Conservation (phyloP, 30 jellyfish, hydroid and myxozoan genomes). For the Aurelia coerulea region DNA sequence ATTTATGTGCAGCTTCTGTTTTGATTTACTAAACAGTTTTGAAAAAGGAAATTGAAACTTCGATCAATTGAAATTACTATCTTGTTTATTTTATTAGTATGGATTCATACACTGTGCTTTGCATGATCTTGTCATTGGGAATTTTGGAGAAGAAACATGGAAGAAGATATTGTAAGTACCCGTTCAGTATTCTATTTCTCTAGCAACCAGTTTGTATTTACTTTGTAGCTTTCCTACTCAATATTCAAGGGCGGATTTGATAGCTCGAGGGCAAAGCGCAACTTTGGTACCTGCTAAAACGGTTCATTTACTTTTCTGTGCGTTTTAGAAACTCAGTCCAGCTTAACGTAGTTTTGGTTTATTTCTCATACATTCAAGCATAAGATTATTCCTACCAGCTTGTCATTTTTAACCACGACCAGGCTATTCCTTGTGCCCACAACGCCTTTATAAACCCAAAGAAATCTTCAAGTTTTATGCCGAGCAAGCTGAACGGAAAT, state of each 20-base stretch:
- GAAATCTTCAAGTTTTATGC: too few species aligned
- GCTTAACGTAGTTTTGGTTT: background rate
- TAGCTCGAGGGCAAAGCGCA: background rate
- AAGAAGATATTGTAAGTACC: constrained; percentile 61
- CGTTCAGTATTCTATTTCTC: too few species aligned
- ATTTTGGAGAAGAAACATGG: constrained; percentile 85
- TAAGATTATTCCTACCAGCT: background rate
- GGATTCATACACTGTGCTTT: constrained; percentile 83
- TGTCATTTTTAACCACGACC: background rate
- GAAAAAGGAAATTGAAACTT: background rate
- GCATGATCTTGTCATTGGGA: constrained; percentile 69
- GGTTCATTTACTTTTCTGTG: background rate
- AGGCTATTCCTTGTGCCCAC: constrained; percentile 7
- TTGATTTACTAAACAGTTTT: too few species aligned
- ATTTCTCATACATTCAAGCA: too few species aligned
- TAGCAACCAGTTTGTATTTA: background rate
- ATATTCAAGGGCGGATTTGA: background rate
- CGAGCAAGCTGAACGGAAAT: too few species aligned
- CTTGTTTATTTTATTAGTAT: constrained; percentile 42
- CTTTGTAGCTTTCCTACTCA: background rate
- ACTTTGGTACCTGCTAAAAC: constrained; percentile 1
- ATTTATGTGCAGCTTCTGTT: too few species aligned
- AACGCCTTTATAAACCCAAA: background rate
- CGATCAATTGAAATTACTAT: background rate
- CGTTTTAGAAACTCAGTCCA: background rate